Percentiles rank a stretch among this genome's conserved stretches.
Evolutionary conservation across 2,113 vertebrate species (phyloP).

Genomic region (Sinosuthora webbiana): DNA sequence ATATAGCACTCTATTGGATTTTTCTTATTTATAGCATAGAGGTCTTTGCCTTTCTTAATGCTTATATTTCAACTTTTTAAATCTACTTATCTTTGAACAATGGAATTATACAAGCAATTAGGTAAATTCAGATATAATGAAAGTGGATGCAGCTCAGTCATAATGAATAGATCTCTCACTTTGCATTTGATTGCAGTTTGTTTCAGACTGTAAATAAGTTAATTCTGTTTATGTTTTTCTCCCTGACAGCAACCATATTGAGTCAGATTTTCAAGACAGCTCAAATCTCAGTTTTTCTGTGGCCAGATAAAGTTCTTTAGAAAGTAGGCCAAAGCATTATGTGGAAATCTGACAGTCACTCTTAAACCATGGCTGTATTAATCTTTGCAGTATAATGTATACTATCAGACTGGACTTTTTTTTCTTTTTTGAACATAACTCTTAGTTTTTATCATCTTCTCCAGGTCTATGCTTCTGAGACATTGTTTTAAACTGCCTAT

Average conservation of each 20-base stretch:
- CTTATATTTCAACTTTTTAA: not conserved
- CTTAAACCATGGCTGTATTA: not conserved
- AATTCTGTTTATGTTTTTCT: not conserved
- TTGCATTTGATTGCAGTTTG: not conserved
- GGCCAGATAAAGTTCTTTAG: not conserved
- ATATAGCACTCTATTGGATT: not conserved
- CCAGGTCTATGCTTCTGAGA: not conserved
- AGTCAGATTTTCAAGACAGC: not conserved
- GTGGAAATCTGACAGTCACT: not conserved
- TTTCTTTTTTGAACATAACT: not conserved
- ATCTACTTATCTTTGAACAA: conserved; percentile 16
- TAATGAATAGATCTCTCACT: not conserved
- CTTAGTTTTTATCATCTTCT: not conserved
- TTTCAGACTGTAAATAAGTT: conserved; percentile 1
- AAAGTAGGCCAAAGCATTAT: conserved; percentile 32
- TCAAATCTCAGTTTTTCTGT: not conserved
- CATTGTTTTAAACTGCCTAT: not conserved
- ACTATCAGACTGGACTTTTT: not conserved
- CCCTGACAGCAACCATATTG: not conserved
- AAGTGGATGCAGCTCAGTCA: not conserved
- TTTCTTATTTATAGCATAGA: conserved; percentile 3
- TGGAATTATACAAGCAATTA: not conserved
- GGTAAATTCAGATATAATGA: conserved; percentile 9
- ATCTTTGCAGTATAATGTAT: not conserved
- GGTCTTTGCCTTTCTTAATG: not conserved